These are phyloP conservation scores for Trimorus sp. DNA, from an alignment of 2,888 invertebrate species.

Conservation along the genomic window DNA sequence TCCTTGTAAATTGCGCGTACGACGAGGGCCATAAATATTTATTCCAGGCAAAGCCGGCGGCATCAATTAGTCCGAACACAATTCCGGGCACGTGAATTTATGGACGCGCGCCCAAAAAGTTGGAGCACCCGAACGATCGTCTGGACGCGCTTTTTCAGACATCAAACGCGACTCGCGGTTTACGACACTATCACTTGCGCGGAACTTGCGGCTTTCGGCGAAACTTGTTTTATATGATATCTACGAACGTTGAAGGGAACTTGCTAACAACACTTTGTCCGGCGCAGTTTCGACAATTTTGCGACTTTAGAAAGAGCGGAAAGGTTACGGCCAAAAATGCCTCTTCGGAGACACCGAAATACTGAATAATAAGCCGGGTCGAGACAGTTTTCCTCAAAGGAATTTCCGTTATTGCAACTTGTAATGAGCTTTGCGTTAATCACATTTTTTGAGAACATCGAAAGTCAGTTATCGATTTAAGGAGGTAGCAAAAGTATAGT, in stretches of 20 bases:
- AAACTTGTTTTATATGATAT: neutral
- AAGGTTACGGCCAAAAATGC: neutral
- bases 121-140: slow-evolving; percentile 16
- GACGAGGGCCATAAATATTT: no score
- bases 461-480: no score
- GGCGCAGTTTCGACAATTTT: neutral
- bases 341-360: neutral
- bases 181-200: slow-evolving; percentile 1
- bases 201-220: neutral
- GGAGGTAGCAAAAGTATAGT: no score
- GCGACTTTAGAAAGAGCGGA: slow-evolving; percentile 1
- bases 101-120: slow-evolving; percentile 13
- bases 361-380: neutral
- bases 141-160: neutral
- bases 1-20: no score
- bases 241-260: neutral
- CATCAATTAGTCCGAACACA: no score
- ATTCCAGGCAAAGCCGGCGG: no score
- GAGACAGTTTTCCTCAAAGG: neutral
- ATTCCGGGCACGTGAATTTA: no score
- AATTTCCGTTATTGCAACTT: no score
- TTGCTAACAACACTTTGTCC: neutral
- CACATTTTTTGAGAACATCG: no score
- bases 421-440: no score
- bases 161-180: neutral